Evolutionary conservation across 1,140 invertebrate species (phyloP), one percentile per base, ranked within the genome.

Genomic region (Euschistus heros): DNA sequence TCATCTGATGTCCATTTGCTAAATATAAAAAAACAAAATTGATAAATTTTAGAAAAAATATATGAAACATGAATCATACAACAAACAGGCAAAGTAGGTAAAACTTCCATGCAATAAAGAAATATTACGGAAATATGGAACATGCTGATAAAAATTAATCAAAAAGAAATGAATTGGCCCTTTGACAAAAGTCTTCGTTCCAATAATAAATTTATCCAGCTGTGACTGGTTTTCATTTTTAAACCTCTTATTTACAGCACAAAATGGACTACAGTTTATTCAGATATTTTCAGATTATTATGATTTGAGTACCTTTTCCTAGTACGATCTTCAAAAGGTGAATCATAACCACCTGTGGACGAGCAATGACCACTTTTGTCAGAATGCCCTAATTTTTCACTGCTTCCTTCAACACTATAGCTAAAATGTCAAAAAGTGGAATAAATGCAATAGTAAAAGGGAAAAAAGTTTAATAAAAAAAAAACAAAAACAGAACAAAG

Each of bases 311-410:
- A 66, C 65, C 65, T 66, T 62, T 63, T 57, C 59, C 66, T 68
- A 26, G 60, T 20, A 27, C 55, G 61, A 70, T 89, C 86, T 30
- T 86, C 84, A 0, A 86, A 80, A 14, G 87, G 87, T 72, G 86
- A 88, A 71, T 88, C 86, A 72, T 89, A 89, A 69, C 87, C 87
- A 2, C 86, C 87, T 1, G 87, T 87, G 1, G 87, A 88, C 55
- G 86, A 88, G 71, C 86, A 86, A 65, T 84, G 84, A 44, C 82
- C 82, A 74, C 82, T 85, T 73, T 80, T 77, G 72, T 86, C 84
- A 70, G 85, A 84, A 70, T 84, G 83, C 3, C 46, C 64, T 63
- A 61, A 42, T 65, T 70, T 68, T 50, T 71, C 72, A 64, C 66
- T 68, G 69, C 72, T 72, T 15, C 70, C 70, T 42, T 71, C 72